Conservation (phyloP, 1,140 invertebrate genomes). For the Ephestia elutella region DNA sequence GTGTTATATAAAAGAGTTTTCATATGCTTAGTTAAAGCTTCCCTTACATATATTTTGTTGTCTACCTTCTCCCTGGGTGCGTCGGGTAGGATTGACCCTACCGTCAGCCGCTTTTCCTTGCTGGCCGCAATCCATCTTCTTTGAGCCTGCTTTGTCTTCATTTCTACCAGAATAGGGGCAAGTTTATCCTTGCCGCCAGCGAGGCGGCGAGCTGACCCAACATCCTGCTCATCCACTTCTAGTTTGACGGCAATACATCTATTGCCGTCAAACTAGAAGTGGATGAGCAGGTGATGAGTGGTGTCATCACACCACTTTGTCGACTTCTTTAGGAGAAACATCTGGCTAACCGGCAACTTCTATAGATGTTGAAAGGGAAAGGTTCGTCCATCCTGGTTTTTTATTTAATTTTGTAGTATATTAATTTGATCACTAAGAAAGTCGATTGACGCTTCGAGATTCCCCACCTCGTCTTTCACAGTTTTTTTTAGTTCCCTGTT, state of each 20-base stretch:
- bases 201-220: neutral
- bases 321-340: neutral
- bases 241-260: neutral
- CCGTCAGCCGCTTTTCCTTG: neutral
- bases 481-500: neutral
- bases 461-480: neutral
- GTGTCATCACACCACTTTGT: neutral
- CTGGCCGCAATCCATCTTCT: neutral
- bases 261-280: neutral
- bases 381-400: neutral
- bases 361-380: conserved; percentile 11
- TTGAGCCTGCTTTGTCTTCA: neutral
- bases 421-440: neutral
- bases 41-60: neutral
- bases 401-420: neutral
- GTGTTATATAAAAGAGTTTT: neutral
- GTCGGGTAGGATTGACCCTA: neutral
- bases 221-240: neutral
- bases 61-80: neutral
- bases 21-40: neutral
- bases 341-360: conserved; percentile 19
- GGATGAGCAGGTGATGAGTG: neutral
- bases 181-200: neutral
- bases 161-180: neutral
- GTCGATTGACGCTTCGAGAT: neutral